phyloP scores from a whole-genome alignment of 2,113 vertebrate genomes.

The Budorcas taxicolor region DNA sequence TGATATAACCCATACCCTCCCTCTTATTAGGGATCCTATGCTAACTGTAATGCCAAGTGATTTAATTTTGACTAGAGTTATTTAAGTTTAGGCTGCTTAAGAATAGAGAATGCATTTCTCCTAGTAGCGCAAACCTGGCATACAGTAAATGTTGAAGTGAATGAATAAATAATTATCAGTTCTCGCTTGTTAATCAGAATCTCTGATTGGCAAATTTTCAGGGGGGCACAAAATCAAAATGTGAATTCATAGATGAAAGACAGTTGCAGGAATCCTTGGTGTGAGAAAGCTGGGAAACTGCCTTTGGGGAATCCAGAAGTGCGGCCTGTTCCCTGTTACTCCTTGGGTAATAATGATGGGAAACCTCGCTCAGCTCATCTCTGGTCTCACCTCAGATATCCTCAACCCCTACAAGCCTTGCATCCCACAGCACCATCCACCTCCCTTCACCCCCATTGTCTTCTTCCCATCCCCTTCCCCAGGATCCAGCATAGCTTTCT shows the following conservation, averaged over 20 bases:
- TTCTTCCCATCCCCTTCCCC: background rate
- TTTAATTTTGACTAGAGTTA: constrained; percentile 19
- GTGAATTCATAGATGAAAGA: background rate
- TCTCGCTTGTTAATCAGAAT: background rate
- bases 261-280: background rate
- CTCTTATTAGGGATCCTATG: background rate
- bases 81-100: background rate
- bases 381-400: background rate
- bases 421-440: background rate
- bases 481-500: background rate
- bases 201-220: background rate
- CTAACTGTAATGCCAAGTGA: background rate
- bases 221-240: background rate
- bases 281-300: background rate
- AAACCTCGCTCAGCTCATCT: background rate
- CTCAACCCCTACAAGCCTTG: background rate
- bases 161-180: background rate
- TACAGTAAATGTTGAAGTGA: background rate
- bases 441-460: background rate
- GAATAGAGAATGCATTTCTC: background rate
- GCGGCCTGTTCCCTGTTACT: background rate
- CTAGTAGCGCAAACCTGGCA: background rate
- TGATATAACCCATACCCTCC: background rate
- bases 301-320: background rate
- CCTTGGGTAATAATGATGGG: background rate